Conservation (phyloP, 2,113 vertebrate species). For the cat (Felis catus) region DNA sequence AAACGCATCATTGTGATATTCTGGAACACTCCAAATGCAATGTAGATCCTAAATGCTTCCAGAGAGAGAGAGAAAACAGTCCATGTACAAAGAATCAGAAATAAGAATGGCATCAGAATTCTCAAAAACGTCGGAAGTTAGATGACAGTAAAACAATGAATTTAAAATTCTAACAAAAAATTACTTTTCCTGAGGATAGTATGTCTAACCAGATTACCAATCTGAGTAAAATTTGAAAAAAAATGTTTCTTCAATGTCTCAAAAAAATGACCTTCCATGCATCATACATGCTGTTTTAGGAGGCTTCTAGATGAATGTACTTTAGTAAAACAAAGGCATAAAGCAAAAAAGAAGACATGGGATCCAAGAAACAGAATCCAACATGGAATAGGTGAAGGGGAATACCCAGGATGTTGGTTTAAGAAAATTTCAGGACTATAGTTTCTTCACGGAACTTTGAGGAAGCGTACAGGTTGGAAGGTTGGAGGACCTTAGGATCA, state of each 20-base stretch:
- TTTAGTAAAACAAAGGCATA: conserved; percentile 4
- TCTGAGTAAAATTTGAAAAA: background rate
- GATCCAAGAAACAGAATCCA: background rate
- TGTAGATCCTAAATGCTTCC: conserved; percentile 21
- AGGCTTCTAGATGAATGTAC: background rate
- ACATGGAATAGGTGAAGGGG: background rate
- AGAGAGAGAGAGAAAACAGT: background rate
- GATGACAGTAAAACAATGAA: background rate
- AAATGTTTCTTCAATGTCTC: background rate
- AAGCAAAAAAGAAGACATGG: background rate
- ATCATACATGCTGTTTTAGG: background rate
- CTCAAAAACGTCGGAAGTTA: background rate
- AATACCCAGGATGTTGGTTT: background rate
- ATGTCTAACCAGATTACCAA: background rate
- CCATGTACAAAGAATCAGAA: background rate
- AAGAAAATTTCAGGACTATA: background rate
- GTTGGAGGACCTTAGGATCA: background rate
- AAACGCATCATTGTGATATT: background rate
- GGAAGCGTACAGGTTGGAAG: background rate
- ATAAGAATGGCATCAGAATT: background rate
- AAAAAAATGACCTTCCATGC: background rate
- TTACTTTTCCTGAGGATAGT: background rate
- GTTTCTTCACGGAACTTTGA: background rate
- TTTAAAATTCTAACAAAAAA: conserved; percentile 32
- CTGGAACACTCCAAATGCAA: background rate